Base-by-base conservation (phyloP, 1,140 invertebrate species). In the Aphidius ervi region DNA sequence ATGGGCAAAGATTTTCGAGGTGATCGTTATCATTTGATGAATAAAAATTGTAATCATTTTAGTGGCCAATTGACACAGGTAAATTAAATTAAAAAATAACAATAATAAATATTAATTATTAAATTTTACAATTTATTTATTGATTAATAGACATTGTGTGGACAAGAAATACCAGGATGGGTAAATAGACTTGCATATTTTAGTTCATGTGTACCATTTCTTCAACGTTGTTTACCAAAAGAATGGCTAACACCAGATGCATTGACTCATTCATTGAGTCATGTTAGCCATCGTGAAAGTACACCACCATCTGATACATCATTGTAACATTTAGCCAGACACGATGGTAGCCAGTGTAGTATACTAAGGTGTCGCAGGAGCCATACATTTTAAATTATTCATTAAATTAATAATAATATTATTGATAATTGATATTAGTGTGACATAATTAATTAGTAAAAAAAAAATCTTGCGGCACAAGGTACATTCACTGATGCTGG, bases 41-140 rank as follows among this genome's bases (percentile, higher is more conserved):
- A 95, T 74, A 98, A 98, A 83, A 99, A 99, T 78, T 99, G 97
- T 77, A 99, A 99, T 77, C 96, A 99, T 78, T 99, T 99, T 81
- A 93, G 95, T 52, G 89, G 92, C 62, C 87, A 91, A 59, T 87
- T 99, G 63, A 91, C 92, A 72, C 88, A 96, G 86, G 95, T 98
- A 83, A 55, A 37, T 31, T 31, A 31, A 31, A 31, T 31, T 31
- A 31, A 31, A n/a, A 16, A 4, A 43, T 56, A 9, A 16, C 16
- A 16, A 9, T 43, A 45, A 42, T 41, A 37, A 37, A 43, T 52
- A 58, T 48, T 42, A 40, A 45, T 16, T 23, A 52, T 52, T 16
- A 4, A 6, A 50, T 41, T 47, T 16, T 16, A 16, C 16, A 16
- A 40, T 46, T 41, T 41, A 42, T 31, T 8, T 45, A 59, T 53